Evolutionary conservation across 2,888 invertebrate species (phyloP).

Genomic region (Ochropacha duplaris): DNA sequence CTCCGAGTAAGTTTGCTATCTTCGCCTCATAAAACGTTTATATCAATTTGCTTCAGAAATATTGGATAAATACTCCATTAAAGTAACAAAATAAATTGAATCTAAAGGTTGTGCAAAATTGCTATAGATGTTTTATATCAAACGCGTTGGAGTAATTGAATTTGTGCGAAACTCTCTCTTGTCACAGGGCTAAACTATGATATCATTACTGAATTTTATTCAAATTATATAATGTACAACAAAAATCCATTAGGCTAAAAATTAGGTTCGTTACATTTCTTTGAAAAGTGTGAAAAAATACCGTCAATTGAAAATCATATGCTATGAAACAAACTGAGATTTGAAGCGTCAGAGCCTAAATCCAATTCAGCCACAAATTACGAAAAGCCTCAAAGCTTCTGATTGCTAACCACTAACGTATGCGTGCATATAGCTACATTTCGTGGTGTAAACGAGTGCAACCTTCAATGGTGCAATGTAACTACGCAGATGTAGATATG

Average conservation of each 20-base stretch:
- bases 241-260: background rate
- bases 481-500: slow-evolving; percentile 48
- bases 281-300: background rate
- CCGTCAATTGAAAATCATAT: slow-evolving; percentile 46
- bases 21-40: slow-evolving; percentile 49
- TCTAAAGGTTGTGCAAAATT: slow-evolving; percentile 15
- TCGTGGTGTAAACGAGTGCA: slow-evolving; percentile 63
- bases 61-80: slow-evolving; percentile 56
- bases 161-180: background rate
- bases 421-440: slow-evolving; percentile 42
- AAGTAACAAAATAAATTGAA: slow-evolving; percentile 37
- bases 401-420: slow-evolving; percentile 49
- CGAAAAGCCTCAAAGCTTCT: slow-evolving; percentile 72
- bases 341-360: slow-evolving; percentile 54
- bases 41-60: slow-evolving; percentile 61
- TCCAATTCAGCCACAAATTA: slow-evolving; percentile 73
- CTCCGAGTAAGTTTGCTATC: slow-evolving; percentile 45
- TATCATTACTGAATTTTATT: background rate
- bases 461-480: slow-evolving; percentile 72
- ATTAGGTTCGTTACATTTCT: background rate
- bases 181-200: background rate
- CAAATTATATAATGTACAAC: background rate
- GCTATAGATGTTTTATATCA: slow-evolving; percentile 17
- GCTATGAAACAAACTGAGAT: slow-evolving; percentile 44
- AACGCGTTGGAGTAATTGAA: background rate